Evolutionary conservation across 2,888 invertebrate species (phyloP).

Genomic region (Chrysolina americana): DNA sequence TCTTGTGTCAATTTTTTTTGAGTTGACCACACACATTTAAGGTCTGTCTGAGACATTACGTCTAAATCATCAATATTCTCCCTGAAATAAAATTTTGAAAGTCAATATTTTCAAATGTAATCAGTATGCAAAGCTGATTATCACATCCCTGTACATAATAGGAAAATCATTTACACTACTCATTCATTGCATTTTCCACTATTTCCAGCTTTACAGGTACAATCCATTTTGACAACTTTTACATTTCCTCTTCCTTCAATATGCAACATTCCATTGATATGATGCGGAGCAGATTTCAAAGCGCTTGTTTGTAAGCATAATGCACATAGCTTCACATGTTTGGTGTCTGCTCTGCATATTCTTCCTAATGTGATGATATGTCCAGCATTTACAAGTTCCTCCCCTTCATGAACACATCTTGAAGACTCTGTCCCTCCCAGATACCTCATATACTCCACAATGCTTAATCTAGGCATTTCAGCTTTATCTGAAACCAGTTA

Average conservation of each 20-base stretch:
- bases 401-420: too few species aligned
- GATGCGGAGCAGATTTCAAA: constrained; percentile 2
- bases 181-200: constrained; percentile 2
- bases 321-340: not conserved
- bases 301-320: constrained; percentile 7
- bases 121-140: not conserved
- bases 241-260: constrained; percentile 6
- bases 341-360: not conserved
- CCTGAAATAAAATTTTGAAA: not conserved
- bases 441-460: too few species aligned
- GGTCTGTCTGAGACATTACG: constrained; percentile 2
- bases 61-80: constrained; percentile 19
- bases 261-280: constrained; percentile 5
- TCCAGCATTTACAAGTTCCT: too few species aligned
- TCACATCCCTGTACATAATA: not conserved
- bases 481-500: constrained; percentile 1
- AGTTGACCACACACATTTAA: constrained; percentile 26
- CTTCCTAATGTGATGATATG: too few species aligned
- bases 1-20: not conserved
- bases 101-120: not conserved
- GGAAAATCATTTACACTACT: not conserved
- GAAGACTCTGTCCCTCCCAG: too few species aligned
- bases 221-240: not conserved
- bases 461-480: not conserved
- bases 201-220: not conserved